phyloP scores from a whole-genome alignment of 1,140 invertebrate species.

The Pachyrhynchus sulphureomaculatus region DNA sequence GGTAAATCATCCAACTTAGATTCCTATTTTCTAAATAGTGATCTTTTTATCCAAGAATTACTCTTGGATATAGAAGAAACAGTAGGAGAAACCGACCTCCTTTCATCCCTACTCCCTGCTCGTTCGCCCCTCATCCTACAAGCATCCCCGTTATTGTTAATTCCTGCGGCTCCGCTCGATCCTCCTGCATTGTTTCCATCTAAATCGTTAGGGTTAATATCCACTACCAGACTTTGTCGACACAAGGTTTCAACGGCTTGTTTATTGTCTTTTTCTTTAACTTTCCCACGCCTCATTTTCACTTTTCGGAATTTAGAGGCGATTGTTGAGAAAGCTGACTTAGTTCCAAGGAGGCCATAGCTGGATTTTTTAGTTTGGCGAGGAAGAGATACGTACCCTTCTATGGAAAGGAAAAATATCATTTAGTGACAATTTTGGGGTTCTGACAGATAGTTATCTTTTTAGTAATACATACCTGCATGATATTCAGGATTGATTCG shows the following conservation, averaged over 20 bases:
- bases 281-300: constrained; percentile 54
- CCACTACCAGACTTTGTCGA: constrained; percentile 66
- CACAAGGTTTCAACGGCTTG: constrained; percentile 64
- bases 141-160: background rate
- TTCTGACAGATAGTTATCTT: too few species aligned
- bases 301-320: constrained; percentile 64
- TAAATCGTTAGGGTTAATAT: constrained; percentile 44
- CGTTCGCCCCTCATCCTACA: background rate
- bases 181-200: background rate
- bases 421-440: too few species aligned
- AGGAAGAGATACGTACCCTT: constrained; percentile 51
- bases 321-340: constrained; percentile 62
- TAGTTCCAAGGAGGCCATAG: constrained; percentile 46
- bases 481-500: constrained; percentile 49
- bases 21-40: constrained; percentile 24
- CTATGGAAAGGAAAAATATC: constrained; percentile 17
- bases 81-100: background rate
- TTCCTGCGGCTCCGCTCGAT: too few species aligned
- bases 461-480: constrained; percentile 25
- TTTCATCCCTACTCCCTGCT: background rate
- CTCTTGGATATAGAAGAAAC: constrained; percentile 1
- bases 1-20: too few species aligned
- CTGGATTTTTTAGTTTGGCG: constrained; percentile 44
- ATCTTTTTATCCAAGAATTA: constrained; percentile 20
- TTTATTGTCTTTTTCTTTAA: constrained; percentile 50